Evolutionary conservation across 1,140 invertebrate genomes (phyloP), one percentile per base, ranked within the genome.

Genomic region (Leguminivora glycinivorella): DNA sequence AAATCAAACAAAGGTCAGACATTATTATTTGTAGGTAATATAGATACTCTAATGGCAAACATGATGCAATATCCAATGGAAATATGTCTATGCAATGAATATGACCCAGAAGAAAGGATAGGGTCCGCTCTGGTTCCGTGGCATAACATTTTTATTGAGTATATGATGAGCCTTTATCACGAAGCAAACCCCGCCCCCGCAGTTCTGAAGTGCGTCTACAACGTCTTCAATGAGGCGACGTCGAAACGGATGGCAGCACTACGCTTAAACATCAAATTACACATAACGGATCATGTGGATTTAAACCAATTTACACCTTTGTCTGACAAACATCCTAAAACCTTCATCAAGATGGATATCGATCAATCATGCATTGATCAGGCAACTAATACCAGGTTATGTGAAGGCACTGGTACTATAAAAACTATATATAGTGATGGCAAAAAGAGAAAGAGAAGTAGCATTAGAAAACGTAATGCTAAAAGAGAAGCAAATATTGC

Each of bases 31-130:
- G 70, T 68, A 1, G 82, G 71, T 25, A 72, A 74, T 68, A 68
- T 75, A 47, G 72, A 79, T 26, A 24, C 34, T 10, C 70, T 90
- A 19, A 76, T 83, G n/a, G 67, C 71, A 17, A 78, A 75, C 31
- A 88, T 89, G 84, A 73, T 73, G 40, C 73, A 72, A 17, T 78
- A 82, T 76, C 82, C 84, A 17, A 78, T 90, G 47, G 78, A 84
- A 71, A 14, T 90, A 68, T 80, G 71, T 5, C 24, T 89, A n/a
- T 83, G 75, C 58, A 80, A 73, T 56, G 83, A 79, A 69, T 58
- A 68, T 25, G 66, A 80, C 38, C 69, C 70, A 2, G 56, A 76
- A 12, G 38, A 75, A 26, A 79, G 72, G 70, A 52, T 89, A n/a
- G 87, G 83, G 12, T 80, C 74, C 0, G 71, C 73, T 25, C 40